Base-by-base conservation (phyloP, 2,113 vertebrate species). In the Chelonoidis abingdonii region DNA sequence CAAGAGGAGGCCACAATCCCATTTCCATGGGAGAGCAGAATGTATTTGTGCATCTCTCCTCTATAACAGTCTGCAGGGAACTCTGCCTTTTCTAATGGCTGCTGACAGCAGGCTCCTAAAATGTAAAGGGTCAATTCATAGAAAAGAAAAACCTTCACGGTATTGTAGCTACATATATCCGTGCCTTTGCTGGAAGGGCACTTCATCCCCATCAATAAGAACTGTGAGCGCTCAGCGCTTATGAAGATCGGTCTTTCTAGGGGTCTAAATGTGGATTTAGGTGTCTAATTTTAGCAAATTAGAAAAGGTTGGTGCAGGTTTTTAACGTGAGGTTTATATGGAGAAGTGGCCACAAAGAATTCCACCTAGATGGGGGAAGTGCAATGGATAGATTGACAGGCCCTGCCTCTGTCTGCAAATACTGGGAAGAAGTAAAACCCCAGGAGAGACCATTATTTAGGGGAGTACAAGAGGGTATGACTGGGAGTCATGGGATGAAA, bases 31-130 rank as follows among this genome's bases (percentile, higher is more conserved):
- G 93, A 94, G 89, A 84, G 90, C 89, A 94, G 53, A 69, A 86
- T 95, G 95, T 89, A 93, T 92, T 87, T 96, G 56, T 94, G 89
- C 72, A 44, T 94, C 95, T 94, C 96, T 97, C 96, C 90, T 97
- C 92, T 95, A 27, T 7, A 31, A 59, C 0, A 0, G 95, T 97
- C 92, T 97, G 95, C 97, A 97, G 94, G 96, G 97, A 97, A 94
- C 93, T 95, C 89, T 92, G 95, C 93, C 87, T 94, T 89, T 95
- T 59, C 12, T 12, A 11, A 59, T 29, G 57, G 9, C 57, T 59
- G 27, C 83, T 78, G 93, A 41, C 92, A 96, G 95, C 94, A 96
- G 97, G 95, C 94, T 97, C 87, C 82, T 79, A 87, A 95, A 80
- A 78, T 89, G 96, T 94, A 97, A 96, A 96, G 89, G 83, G 96